Base-by-base conservation (phyloP, 2,797 vertebrate species). In the Typhlichthys eigenmanni region DNA sequence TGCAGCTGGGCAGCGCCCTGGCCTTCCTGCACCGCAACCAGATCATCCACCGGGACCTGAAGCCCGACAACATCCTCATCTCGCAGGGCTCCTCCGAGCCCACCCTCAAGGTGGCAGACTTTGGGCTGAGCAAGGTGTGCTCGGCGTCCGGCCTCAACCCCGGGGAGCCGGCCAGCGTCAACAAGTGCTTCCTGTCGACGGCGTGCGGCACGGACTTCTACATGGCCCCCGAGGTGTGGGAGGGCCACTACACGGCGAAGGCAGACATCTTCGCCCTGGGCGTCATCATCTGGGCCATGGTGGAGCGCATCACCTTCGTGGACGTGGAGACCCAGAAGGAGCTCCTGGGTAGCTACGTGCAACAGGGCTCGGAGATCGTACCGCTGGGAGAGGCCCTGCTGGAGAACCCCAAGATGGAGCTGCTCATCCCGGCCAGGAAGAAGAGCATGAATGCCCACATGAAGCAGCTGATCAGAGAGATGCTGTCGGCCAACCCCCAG, bases 161-260 rank as follows among this genome's bases (percentile, higher is more conserved):
- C 0, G 95, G 96, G 82, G 96, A 98, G 73, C 96, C 96, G 0
- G 95, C 94, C 71, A 96, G 93, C 0, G 94, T 98, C 51, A 97
- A 98, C 84, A 97, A 96, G 81, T 96, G 95, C 79, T 99, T 97
- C 85, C 92, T 99, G 78, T 99, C 97, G 11, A 97, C 95, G 0
- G 96, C 96, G 0, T 99, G 96, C 0, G 97, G 96, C 24, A 97
- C 96, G 0, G 96, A 97, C 88, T 99, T 98, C 88, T 99, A 98
- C 80, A 99, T 99, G 97, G 97, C 97, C 24, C 97, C 96, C 0
- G 96, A 99, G 85, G 97, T 97, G 0, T 98, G 96, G 94, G 96
- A 99, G 83, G 96, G 96, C 14, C 95, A 98, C 86, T 98, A 98
- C 84, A 99, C 96, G 0, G 96, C 96, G 60, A 98, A 99, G 84